Conservation (phyloP, 2,113 vertebrate species). For the Pelmatolapia mariae region DNA sequence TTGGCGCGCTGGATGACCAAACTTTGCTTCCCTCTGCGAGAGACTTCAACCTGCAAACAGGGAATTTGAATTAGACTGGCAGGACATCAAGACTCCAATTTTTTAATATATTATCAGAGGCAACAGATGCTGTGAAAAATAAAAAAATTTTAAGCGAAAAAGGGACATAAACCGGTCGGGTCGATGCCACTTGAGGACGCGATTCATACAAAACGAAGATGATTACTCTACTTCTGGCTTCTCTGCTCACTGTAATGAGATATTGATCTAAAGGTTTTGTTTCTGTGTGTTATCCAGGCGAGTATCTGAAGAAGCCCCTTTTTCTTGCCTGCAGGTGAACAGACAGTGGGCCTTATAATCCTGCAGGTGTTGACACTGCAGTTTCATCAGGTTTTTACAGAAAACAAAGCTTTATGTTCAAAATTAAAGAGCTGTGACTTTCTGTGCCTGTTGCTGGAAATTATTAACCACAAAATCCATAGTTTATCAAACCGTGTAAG, state of each 20-base stretch:
- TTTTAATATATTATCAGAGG: not conserved
- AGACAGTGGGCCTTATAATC: not conserved
- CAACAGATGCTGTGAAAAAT: not conserved
- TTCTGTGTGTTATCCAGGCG: not conserved
- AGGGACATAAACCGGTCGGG: not conserved
- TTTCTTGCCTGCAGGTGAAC: not conserved
- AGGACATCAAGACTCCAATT: not conserved
- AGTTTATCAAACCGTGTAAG: not conserved
- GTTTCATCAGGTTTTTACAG: not conserved
- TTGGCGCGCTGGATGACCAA: slow-evolving; percentile 88
- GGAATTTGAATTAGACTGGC: not conserved
- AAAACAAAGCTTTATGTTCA: not conserved
- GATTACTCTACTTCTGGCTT: not conserved
- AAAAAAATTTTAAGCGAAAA: not conserved
- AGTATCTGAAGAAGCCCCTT: not conserved
- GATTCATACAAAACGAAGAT: not conserved
- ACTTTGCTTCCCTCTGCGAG: slow-evolving; percentile 84
- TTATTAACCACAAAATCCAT: not conserved
- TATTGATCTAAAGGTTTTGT: not conserved
- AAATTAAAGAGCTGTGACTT: not conserved
- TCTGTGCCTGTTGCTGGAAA: not conserved
- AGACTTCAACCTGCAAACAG: slow-evolving; percentile 76
- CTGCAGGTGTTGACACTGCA: not conserved
- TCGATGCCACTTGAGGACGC: not conserved
- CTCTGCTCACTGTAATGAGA: not conserved